Percentiles rank a stretch among this genome's conserved stretches.
These are phyloP conservation scores for Hippotragus niger DNA, from an alignment of 2,113 vertebrate species.

Conservation along the genomic window DNA sequence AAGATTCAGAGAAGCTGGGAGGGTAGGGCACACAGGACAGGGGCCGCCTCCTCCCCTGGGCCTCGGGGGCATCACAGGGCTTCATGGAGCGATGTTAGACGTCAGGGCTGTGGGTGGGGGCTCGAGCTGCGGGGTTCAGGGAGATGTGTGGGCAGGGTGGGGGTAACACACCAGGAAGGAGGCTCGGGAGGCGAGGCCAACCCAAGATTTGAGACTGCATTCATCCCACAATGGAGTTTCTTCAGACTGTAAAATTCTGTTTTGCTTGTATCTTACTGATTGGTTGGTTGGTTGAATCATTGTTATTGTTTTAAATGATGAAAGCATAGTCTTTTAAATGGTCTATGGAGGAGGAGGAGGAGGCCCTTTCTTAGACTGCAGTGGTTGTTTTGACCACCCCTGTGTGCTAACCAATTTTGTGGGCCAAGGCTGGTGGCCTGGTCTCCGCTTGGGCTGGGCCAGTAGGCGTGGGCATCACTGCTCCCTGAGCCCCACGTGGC, in stretches of 20 bases:
- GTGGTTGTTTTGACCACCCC: neutral
- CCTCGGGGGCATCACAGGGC: neutral
- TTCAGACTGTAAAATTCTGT: neutral
- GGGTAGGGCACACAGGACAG: neutral
- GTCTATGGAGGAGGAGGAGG: neutral
- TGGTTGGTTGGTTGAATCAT: neutral
- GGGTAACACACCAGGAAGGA: neutral
- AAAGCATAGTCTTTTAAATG: neutral
- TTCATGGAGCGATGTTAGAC: neutral
- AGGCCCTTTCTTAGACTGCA: neutral
- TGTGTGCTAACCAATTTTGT: neutral
- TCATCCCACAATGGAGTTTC: neutral
- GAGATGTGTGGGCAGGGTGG: neutral
- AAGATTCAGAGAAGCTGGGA: neutral
- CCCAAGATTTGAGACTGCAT: neutral
- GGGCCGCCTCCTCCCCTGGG: neutral
- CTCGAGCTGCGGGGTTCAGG: neutral
- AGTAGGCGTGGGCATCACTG: accelerated
- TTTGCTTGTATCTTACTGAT: neutral
- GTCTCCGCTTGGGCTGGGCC: accelerated
- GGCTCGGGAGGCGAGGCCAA: neutral
- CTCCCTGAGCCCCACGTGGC: neutral
- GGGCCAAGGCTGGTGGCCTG: neutral
- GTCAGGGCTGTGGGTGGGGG: neutral
- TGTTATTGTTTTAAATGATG: neutral